Evolutionary conservation across 2,888 invertebrate genomes (phyloP), one percentile per base, ranked within the genome.

Genomic region (Tridacna crocea): DNA sequence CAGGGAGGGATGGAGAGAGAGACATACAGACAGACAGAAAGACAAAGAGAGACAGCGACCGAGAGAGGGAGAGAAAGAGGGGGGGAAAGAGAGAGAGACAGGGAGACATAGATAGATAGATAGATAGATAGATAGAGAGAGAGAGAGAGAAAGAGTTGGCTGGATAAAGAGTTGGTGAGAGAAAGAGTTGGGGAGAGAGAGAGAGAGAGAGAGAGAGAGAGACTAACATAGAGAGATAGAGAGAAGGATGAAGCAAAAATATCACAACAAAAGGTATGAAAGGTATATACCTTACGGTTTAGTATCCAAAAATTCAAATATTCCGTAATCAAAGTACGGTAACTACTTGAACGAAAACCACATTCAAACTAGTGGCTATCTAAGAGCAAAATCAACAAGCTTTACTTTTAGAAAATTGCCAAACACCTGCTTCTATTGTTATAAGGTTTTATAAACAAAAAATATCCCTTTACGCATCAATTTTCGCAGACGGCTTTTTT

Each of bases 161-260:
- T 10, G n/a, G 60, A 60, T 10, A n/a, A 27, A 66, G 66, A 66
- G 26, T 26, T 17, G 27, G 66, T 15, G 66, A 36, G 27, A 60
- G 60, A 60, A n/a, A 60, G 60, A 60, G 60, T 26, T 17, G 26
- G 66, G 26, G 66, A 66, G 66, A 66, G 66, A 66, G 66, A 66
- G 66, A 66, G 66, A 66, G 66, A 66, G 66, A 66, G 66, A 66
- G 66, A 66, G 66, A 66, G 66, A 66, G 66, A 66, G 66, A 66
- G 66, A 36, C 26, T 26, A 27, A 66, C 26, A 60, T 17, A 36
- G 27, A 36, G 66, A 36, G 60, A 60, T 12, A 60, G 60, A 12
- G 60, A 60, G 12, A 15, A n/a, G 10, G 60, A 48, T 11, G n/a
- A 17, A 17, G 51, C 11, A 22, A 4, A 10, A 6, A 36, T 8